phyloP scores from a whole-genome alignment of 2,888 invertebrate species.

The Perizoma flavofasciatum region DNA sequence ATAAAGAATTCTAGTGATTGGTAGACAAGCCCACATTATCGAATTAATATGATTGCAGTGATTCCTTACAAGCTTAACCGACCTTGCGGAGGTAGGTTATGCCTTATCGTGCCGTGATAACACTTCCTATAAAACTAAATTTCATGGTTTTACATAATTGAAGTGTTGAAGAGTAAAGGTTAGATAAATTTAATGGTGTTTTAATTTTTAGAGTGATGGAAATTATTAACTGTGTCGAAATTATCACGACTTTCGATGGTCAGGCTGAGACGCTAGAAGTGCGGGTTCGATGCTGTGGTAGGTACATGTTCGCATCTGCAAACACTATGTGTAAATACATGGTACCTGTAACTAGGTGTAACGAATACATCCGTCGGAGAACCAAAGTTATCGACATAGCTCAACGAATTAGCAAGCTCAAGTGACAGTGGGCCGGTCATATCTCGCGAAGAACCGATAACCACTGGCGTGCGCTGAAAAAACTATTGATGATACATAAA shows the following conservation, averaged over 20 bases:
- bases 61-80: constrained; percentile 9
- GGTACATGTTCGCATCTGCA: too few species aligned
- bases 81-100: constrained; percentile 21
- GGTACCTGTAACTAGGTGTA: too few species aligned
- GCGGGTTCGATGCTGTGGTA: too few species aligned
- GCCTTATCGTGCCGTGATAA: constrained; percentile 12
- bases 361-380: too few species aligned
- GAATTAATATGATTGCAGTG: too few species aligned
- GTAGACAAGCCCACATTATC: constrained; percentile 27
- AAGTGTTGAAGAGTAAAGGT: constrained; percentile 7
- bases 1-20: constrained; percentile 27
- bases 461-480: too few species aligned
- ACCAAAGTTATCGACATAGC: too few species aligned
- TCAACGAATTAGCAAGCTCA: too few species aligned
- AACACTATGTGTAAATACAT: too few species aligned
- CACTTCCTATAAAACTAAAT: constrained; percentile 10
- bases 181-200: constrained; percentile 6
- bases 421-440: too few species aligned
- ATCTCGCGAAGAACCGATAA: too few species aligned
- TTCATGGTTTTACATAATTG: constrained; percentile 13
- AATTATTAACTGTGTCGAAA: not conserved
- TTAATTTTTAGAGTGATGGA: not conserved
- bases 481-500: too few species aligned
- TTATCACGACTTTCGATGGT: not conserved
- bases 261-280: not conserved